Percentiles rank a stretch among this genome's conserved stretches.
These are phyloP conservation scores for Morpho helenor DNA, from an alignment of 2,888 invertebrate species.

Conservation along the genomic window DNA sequence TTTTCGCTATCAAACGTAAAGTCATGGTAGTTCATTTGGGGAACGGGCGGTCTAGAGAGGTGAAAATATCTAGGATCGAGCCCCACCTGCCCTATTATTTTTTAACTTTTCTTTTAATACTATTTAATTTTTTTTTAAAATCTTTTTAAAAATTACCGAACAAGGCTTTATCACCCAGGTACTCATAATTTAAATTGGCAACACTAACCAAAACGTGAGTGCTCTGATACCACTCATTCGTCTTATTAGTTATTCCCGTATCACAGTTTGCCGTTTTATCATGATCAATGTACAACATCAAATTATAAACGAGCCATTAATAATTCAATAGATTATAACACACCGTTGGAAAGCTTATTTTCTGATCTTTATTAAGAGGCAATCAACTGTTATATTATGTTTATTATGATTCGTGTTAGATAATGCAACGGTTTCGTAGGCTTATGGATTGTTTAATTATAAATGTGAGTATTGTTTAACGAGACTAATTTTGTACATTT, in stretches of 20 bases:
- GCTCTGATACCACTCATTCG: constrained; percentile 18
- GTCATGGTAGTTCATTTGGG: no score
- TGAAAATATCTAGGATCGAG: no score
- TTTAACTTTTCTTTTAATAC: no score
- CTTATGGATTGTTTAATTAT: no score
- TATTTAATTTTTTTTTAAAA: no score
- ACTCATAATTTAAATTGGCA: not conserved
- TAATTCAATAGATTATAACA: constrained; percentile 17
- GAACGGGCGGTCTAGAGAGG: no score
- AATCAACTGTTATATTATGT: constrained; percentile 1
- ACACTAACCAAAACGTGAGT: constrained; percentile 12
- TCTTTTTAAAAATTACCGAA: not conserved
- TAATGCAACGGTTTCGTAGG: no score
- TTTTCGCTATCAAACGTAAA: no score
- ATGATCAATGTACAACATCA: constrained; percentile 21
- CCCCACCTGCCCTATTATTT: no score
- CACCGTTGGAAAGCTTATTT: constrained; percentile 1
- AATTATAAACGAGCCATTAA: constrained; percentile 21
- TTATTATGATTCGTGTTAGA: not conserved
- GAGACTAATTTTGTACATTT: not conserved
- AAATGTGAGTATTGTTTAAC: no score
- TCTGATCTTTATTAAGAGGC: constrained; percentile 12
- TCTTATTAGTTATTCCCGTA: constrained; percentile 24
- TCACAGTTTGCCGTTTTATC: constrained; percentile 20
- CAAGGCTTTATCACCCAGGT: not conserved